Base-by-base conservation (phyloP, 2,113 vertebrate genomes). In the Brienomyrus brachyistius region DNA sequence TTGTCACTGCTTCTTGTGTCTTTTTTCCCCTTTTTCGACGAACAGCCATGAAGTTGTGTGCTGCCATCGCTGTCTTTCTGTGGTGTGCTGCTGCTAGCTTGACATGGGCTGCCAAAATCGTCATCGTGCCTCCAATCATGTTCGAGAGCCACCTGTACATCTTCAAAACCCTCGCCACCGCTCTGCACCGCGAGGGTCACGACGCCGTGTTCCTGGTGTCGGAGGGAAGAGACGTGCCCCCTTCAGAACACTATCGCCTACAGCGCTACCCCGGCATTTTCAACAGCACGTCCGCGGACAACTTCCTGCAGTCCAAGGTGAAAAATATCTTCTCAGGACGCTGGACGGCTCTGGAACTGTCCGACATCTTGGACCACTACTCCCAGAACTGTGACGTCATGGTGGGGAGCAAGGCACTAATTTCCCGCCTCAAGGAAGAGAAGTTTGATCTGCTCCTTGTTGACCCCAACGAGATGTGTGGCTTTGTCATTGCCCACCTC, bases 71-170 rank as follows among this genome's bases (percentile, higher is more conserved):
- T 95, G 40, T 95, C 91, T 94, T 97, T 92, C 87, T 91, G 48
- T 95, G 96, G 88, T 97, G 95, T 94, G 94, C 95, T 45, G 93
- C 94, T 91, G 92, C 96, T 8, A 95, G 96, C 86, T 92, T 94
- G 90, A 95, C 93, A 0, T 94, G 95, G 97, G 97, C 97, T 88
- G 97, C 98, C 93, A 99, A 99, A 97, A 97, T 99, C 4, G 96
- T 99, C 31, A 96, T 99, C 45, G 97, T 99, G 93, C 99, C 99
- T 92, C 98, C 98, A 94, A 98, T 99, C 95, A 98, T 99, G 98
- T 99, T 99, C 91, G 99, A 99, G 95, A 99, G 98, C 91, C 99
- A 99, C 94, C 96, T 99, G 90, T 99, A 99, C 95, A 99, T 99
- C 95, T 99, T 99, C 95, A 98, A 99, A 95, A 98, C 97, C 1